These are phyloP conservation scores for Proctacanthus coquilletti DNA, from an alignment of 1,140 invertebrate species.

Conservation along the genomic window DNA sequence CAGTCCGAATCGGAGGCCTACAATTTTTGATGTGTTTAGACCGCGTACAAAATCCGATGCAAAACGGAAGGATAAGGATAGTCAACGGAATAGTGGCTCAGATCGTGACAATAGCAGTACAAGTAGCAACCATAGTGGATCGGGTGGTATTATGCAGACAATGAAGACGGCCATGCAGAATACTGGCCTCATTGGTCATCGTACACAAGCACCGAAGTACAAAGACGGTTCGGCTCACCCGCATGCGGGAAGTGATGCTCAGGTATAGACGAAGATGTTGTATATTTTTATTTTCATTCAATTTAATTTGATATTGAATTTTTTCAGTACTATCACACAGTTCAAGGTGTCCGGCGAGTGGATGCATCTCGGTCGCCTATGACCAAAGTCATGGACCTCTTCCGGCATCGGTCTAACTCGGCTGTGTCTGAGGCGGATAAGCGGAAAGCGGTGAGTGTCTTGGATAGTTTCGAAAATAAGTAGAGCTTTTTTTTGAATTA, in stretches of 20 bases:
- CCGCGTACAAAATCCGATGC: conserved; percentile 64
- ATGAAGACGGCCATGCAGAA: conserved; percentile 61
- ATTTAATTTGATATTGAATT: background rate
- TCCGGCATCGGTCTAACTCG: conserved; percentile 62
- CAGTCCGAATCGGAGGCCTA: conserved; percentile 50
- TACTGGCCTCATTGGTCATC: conserved; percentile 35
- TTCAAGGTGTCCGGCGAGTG: conserved; percentile 40
- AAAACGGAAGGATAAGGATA: conserved; percentile 32
- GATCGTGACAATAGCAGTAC: conserved; percentile 26
- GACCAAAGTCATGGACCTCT: conserved; percentile 80
- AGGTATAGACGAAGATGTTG: conserved; percentile 19
- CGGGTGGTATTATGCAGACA: conserved; percentile 50
- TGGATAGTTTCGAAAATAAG: too few relatives aligned
- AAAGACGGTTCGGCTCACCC: conserved; percentile 48
- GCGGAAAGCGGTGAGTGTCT: conserved; percentile 52
- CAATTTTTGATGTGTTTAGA: conserved; percentile 72
- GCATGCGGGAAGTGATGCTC: conserved; percentile 35
- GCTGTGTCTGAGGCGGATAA: conserved; percentile 52
- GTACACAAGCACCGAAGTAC: conserved; percentile 22
- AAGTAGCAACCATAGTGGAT: conserved; percentile 26
- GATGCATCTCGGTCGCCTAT: conserved; percentile 44
- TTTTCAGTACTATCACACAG: conserved; percentile 46
- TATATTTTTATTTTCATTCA: background rate
- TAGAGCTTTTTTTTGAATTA: too few relatives aligned
- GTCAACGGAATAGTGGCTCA: conserved; percentile 4